These are phyloP conservation scores for Mongoloraphidia duomilia DNA, from an alignment of 2,888 invertebrate genomes.

Conservation along the genomic window DNA sequence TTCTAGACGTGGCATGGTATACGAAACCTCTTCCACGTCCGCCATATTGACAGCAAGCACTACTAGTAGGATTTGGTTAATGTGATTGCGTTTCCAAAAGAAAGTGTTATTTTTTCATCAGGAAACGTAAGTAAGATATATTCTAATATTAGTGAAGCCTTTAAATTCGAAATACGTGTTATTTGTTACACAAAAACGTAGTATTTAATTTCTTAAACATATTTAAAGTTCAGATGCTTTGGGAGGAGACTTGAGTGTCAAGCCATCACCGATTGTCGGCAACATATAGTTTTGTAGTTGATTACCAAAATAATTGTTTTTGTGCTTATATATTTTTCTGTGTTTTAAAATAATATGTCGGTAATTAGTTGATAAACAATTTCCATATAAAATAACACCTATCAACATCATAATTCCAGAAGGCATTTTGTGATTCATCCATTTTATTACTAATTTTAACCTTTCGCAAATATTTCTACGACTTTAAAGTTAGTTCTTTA, in stretches of 20 bases:
- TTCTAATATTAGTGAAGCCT: background rate
- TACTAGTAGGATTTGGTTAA: constrained; percentile 52
- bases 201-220: constrained; percentile 18
- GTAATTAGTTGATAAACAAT: too few species aligned
- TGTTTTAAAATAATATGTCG: too few species aligned
- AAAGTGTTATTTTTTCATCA: constrained; percentile 34
- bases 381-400: too few species aligned
- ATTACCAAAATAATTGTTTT: too few species aligned
- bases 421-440: too few species aligned
- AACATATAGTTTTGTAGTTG: background rate
- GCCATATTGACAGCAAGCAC: constrained; percentile 73
- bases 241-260: constrained; percentile 6
- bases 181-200: constrained; percentile 40
- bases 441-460: background rate
- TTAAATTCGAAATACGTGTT: constrained; percentile 6
- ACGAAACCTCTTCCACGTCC: constrained; percentile 62
- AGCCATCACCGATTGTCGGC: constrained; percentile 5
- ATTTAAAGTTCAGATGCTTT: background rate
- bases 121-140: constrained; percentile 30
- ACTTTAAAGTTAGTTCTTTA: constrained; percentile 27
- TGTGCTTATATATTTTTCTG: too few species aligned
- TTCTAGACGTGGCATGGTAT: constrained; percentile 66
- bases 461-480: constrained; percentile 6
- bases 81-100: constrained; percentile 50
- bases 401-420: too few species aligned